Conservation (phyloP, 2,888 invertebrate genomes). For the Seladonia tumulorum region DNA sequence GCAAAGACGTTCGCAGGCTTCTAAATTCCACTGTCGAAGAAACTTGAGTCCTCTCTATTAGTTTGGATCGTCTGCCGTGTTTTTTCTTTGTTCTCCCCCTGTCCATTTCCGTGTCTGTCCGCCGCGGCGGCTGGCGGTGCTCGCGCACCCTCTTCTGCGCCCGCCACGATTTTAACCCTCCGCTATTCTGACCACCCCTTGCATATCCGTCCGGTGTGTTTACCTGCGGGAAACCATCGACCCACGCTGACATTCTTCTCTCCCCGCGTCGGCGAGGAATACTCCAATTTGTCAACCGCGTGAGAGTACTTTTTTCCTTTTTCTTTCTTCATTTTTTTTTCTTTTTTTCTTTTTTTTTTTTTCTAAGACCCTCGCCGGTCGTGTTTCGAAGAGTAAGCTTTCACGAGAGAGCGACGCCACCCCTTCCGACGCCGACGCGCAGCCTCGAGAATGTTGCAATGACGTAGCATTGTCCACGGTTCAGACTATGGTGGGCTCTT, state of each 20-base stretch:
- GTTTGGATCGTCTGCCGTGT: background rate
- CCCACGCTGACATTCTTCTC: constrained; percentile 61
- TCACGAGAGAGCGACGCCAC: constrained; percentile 40
- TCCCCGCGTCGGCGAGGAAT: constrained; percentile 65
- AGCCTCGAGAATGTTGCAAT: constrained; percentile 36
- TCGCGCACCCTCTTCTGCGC: constrained; percentile 3
- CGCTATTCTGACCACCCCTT: constrained; percentile 34
- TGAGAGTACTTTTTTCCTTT: constrained; percentile 66
- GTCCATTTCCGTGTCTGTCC: constrained; percentile 16
- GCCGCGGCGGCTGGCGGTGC: background rate
- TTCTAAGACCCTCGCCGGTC: constrained; percentile 63
- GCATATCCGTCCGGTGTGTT: constrained; percentile 64
- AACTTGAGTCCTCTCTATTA: background rate
- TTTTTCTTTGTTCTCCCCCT: constrained; percentile 1
- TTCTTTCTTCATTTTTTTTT: constrained; percentile 48
- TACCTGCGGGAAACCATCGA: constrained; percentile 71
- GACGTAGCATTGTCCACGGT: constrained; percentile 24
- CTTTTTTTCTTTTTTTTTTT: constrained; percentile 62
- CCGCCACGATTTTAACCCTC: constrained; percentile 46
- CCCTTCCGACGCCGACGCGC: constrained; percentile 23
- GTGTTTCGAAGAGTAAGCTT: constrained; percentile 59
- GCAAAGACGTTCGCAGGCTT: background rate
- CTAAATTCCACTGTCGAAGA: background rate
- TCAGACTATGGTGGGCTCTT: background rate
- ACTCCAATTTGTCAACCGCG: constrained; percentile 76